Base-by-base conservation (phyloP, 2,797 vertebrate genomes). In the Champsocephalus esox region DNA sequence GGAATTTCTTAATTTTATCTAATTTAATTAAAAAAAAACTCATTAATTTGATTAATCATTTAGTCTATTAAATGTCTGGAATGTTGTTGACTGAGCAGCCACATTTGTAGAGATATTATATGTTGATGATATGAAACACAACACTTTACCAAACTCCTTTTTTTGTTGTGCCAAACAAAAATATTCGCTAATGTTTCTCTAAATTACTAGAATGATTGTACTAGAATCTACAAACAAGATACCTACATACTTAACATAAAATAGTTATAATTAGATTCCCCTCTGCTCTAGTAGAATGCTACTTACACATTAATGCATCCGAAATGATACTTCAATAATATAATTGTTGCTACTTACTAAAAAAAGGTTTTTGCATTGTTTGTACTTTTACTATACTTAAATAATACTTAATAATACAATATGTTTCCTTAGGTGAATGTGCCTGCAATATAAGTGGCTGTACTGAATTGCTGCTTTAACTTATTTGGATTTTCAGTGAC, bases 401-500 rank as follows among this genome's bases (percentile, higher is more conserved):
- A 3, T 32, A 46, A 19, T 41, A 16, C n/a, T 16, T 16, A 0
- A 32, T 49, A 9, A 54, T 61, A 5, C 24, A 6, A 0, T 38
- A 38, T 38, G 34, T 9, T 38, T 38, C 34, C 34, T 38, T 38
- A 9, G 34, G 34, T 38, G 34, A 38, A 6, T 38, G 9, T 38
- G 34, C 6, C 34, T 38, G 34, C 34, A 7, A 38, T 9, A 28
- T 38, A 38, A 38, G 34, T 38, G 34, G 34, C 6, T 38, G 6
- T 46, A 19, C n/a, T 19, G 9, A 58, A 17, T 62, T 59, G 2
- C 46, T 44, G 6, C 10, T 64, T 41, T 14, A 34, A 12, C 9
- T 34, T 38, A 38, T 38, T 0, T 17, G 21, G 49, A 41, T 70
- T 70, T 77, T 58, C 38, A 66, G 48, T 66, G 13, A 55, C 75